Base-by-base conservation (phyloP, 2,797 vertebrate genomes). In the Pelodytes ibericus region DNA sequence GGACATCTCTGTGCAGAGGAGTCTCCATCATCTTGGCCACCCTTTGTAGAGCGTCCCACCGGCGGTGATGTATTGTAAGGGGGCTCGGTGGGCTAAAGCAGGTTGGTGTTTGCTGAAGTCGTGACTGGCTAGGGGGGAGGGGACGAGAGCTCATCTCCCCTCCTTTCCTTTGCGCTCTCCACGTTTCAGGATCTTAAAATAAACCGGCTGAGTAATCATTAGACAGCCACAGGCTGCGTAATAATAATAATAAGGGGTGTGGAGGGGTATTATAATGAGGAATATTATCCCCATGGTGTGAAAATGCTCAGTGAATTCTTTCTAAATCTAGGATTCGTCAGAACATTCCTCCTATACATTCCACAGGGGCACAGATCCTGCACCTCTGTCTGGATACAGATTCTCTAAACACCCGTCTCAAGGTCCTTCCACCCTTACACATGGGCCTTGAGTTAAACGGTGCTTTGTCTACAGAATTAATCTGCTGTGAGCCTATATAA, bases 131-230 rank as follows among this genome's bases (percentile, higher is more conserved):
- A 22, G 61, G 16, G 8, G 18, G 33, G 39, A 16, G 15, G n/a
- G 3, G n/a, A n/a, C n/a, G n/a, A 31, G 22, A 6, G 36, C n/a
- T 13, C 20, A 6, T 25, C 59, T 22, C 30, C 10, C 62, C n/a
- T 20, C 44, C 66, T 44, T 44, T 16, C 41, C 8, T 39, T 9
- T 31, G 71, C 67, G 75, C 30, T 59, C 61, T 30, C 68, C 75
- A 77, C 75, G 53, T 77, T 57, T 66, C 68, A 67, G 27, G 13
- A 67, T 51, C 75, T 61, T 59, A 72, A 72, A 72, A 78, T 72
- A 78, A 66, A 72, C 6, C 29, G 75, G 62, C 69, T 78, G 75
- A 77, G 60, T 65, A 71, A 71, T 71, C 68, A n/a, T 6, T 25
- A 77, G 56, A 47, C 61, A 31, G 44, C 58, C 18, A 51, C 68